Evolutionary conservation across 2,113 vertebrate species (phyloP).

Genomic region (Ceyx margarethae): DNA sequence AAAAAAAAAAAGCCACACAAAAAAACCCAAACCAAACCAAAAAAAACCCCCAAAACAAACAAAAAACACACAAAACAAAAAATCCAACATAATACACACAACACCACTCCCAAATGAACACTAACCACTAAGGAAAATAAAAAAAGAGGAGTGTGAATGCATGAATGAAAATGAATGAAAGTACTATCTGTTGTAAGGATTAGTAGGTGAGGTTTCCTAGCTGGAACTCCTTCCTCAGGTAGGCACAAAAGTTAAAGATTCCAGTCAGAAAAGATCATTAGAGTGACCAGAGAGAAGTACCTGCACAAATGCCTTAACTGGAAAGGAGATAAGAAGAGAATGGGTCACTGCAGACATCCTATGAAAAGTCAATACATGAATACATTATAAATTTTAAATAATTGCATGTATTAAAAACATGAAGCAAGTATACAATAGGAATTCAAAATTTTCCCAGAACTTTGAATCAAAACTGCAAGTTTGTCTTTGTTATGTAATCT

Average conservation of each 20-base stretch:
- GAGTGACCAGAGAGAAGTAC: neutral
- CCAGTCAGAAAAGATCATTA: neutral
- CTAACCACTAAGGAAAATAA: neutral
- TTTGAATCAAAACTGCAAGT: neutral
- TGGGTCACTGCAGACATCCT: neutral
- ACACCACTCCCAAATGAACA: neutral
- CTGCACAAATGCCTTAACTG: neutral
- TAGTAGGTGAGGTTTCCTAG: neutral
- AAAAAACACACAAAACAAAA: neutral
- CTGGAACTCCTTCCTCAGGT: neutral
- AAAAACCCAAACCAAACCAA: neutral
- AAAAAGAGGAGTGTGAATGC: accelerated
- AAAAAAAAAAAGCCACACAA: neutral
- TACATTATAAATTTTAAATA: neutral
- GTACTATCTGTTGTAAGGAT: no score
- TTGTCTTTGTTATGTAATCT: neutral
- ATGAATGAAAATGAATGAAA: neutral
- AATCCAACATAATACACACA: neutral
- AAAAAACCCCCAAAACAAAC: no score
- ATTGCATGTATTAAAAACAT: neutral
- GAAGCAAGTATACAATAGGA: neutral
- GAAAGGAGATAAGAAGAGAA: neutral
- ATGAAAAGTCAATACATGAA: neutral
- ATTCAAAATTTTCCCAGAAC: neutral
- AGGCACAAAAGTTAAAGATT: neutral